A percentile compares a stretch with the other conserved stretches of the same genome.
Conservation (phyloP, 1,140 invertebrate species). For the Aphaenogaster rudis region DNA sequence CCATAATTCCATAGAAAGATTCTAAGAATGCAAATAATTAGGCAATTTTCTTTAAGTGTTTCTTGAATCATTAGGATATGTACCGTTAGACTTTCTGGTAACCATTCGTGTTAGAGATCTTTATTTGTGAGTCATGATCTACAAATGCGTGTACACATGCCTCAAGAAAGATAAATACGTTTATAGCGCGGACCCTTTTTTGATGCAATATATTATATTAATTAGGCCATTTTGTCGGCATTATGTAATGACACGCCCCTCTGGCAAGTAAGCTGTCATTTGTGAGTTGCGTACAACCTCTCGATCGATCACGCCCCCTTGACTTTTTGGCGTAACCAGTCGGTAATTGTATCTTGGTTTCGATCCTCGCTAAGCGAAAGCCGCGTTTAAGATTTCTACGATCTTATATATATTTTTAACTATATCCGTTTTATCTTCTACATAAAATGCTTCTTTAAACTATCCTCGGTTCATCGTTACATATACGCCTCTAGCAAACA, state of each 20-base stretch:
- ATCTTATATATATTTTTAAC: background rate
- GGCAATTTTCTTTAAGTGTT: background rate
- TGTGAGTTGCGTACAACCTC: background rate
- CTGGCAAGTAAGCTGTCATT: background rate
- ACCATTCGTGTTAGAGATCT: background rate
- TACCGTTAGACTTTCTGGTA: background rate
- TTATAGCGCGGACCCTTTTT: background rate
- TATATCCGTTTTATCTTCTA: background rate
- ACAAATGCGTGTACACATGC: background rate
- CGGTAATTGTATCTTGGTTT: slow-evolving; percentile 36
- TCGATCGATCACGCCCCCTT: slow-evolving; percentile 44
- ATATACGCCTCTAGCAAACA: background rate
- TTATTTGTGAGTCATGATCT: background rate
- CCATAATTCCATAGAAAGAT: background rate
- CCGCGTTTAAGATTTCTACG: background rate
- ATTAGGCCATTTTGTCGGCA: slow-evolving; percentile 59
- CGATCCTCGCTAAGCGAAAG: background rate
- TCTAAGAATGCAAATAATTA: background rate
- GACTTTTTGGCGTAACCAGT: slow-evolving; percentile 33
- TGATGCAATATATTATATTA: background rate
- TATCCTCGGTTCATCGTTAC: background rate
- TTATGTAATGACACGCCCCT: slow-evolving; percentile 38
- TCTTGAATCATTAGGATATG: background rate
- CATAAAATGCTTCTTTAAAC: background rate
- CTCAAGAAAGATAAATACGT: background rate